These are phyloP conservation scores for Tenebrio molitor DNA, from an alignment of 1,140 invertebrate genomes.

Conservation along the genomic window DNA sequence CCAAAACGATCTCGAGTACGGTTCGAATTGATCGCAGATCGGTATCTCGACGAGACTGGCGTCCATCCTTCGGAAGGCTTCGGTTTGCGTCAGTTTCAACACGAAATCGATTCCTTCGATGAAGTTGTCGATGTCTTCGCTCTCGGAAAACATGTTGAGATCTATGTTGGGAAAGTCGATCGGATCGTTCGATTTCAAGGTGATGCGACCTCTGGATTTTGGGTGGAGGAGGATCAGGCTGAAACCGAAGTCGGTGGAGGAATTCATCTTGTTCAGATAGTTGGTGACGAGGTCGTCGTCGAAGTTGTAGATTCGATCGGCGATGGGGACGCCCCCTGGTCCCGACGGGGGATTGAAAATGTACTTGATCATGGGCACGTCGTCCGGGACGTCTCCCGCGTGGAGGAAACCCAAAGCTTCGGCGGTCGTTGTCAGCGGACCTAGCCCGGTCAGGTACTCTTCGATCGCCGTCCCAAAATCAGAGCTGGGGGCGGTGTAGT, in stretches of 20 bases:
- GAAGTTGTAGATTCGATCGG: neutral
- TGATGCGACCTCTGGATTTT: constrained; percentile 80
- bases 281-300: constrained; percentile 41
- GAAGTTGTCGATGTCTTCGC: constrained; percentile 68
- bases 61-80: constrained; percentile 65
- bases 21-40: constrained; percentile 66
- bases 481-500: neutral
- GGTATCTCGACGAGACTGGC: constrained; percentile 64
- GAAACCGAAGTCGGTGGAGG: constrained; percentile 31
- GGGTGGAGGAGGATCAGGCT: constrained; percentile 71
- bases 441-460: constrained; percentile 69
- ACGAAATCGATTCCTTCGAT: constrained; percentile 68
- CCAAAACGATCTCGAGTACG: constrained; percentile 65
- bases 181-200: constrained; percentile 78
- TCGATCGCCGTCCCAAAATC: neutral
- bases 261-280: constrained; percentile 45
- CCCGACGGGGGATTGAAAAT: constrained; percentile 66
- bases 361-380: constrained; percentile 75
- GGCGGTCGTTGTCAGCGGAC: constrained; percentile 82
- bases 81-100: constrained; percentile 64
- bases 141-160: constrained; percentile 80
- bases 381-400: constrained; percentile 68
- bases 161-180: constrained; percentile 83
- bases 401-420: constrained; percentile 68
- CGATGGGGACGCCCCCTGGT: neutral